A percentile compares a stretch with the other conserved stretches of the same genome.
phyloP scores from a whole-genome alignment of 2,797 vertebrate genomes.

The Catharus ustulatus region DNA sequence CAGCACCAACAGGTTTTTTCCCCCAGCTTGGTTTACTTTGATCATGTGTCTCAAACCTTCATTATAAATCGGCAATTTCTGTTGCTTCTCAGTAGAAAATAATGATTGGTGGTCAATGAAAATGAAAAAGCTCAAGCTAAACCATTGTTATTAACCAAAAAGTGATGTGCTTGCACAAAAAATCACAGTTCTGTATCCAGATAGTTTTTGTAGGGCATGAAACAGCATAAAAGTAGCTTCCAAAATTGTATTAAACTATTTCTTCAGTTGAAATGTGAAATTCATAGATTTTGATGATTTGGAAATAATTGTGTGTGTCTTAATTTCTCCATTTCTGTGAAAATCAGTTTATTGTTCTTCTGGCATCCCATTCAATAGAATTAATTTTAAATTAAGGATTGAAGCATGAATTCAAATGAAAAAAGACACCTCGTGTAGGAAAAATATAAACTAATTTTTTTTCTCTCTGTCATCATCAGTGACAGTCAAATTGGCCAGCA shows the following conservation, averaged over 20 bases:
- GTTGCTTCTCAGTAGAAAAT: not conserved
- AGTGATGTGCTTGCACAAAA: conserved; percentile 45
- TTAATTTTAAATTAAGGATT: conserved; percentile 27
- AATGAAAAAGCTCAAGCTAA: not conserved
- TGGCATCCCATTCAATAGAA: conserved; percentile 28
- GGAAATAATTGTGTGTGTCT: conserved; percentile 63
- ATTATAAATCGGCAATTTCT: not conserved
- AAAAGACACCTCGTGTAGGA: not conserved
- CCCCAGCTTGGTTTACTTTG: not conserved
- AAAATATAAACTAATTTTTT: conserved; percentile 12
- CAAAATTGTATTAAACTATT: conserved; percentile 66
- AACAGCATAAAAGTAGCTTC: conserved; percentile 62
- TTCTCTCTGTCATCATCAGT: not conserved
- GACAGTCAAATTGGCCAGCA: not conserved
- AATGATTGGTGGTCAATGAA: conserved; percentile 16
- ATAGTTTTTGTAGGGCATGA: conserved; percentile 64
- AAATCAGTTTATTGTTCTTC: conserved; percentile 29
- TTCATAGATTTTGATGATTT: conserved; percentile 63
- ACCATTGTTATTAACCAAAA: not conserved
- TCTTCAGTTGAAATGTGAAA: conserved; percentile 56
- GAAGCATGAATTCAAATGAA: conserved; percentile 14
- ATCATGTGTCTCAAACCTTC: not conserved
- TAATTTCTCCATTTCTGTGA: conserved; percentile 54
- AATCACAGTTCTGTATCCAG: conserved; percentile 38
- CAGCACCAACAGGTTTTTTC: not conserved